These are phyloP conservation scores for Geotrupes spiniger DNA, from an alignment of 2,888 invertebrate genomes.

Conservation along the genomic window DNA sequence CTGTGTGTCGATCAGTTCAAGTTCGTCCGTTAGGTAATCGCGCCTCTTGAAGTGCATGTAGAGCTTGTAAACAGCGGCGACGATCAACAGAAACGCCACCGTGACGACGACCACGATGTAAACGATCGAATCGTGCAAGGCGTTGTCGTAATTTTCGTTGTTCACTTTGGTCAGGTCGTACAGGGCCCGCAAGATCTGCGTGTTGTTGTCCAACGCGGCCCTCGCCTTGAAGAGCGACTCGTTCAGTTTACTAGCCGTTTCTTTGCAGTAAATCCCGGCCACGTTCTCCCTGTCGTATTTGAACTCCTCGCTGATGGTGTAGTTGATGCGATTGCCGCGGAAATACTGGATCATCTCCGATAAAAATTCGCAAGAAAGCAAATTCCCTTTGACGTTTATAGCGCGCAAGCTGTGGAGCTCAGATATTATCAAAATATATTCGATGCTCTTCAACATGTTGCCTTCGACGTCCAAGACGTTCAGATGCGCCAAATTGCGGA, in stretches of 20 bases:
- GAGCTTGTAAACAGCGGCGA: conserved; percentile 30
- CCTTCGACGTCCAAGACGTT: conserved; percentile 39
- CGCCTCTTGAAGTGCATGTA: conserved; percentile 37
- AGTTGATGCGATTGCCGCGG: conserved; percentile 36
- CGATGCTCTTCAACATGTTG: conserved; percentile 40
- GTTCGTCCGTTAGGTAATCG: conserved; percentile 39
- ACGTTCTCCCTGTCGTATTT: conserved; percentile 42
- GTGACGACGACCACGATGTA: conserved; percentile 19
- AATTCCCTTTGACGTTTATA: conserved; percentile 42
- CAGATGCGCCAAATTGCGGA: conserved; percentile 37
- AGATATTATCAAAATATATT: conserved; percentile 40
- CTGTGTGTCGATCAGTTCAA: conserved; percentile 38
- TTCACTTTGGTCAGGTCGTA: conserved; percentile 22
- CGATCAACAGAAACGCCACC: conserved; percentile 14
- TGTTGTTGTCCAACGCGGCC: conserved; percentile 22
- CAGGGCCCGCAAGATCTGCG: conserved; percentile 23
- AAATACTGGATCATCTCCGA: conserved; percentile 40
- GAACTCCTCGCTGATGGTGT: conserved; percentile 38
- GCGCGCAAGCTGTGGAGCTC: conserved; percentile 37
- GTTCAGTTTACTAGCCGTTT: conserved; percentile 24
- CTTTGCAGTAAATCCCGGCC: conserved; percentile 43
- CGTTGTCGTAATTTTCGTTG: conserved; percentile 10
- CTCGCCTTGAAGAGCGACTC: conserved; percentile 18
- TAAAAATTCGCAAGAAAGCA: conserved; percentile 41
- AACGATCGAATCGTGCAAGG: conserved; percentile 12